Base-by-base conservation (phyloP, 2,113 vertebrate genomes). In the Pluvianellus socialis region DNA sequence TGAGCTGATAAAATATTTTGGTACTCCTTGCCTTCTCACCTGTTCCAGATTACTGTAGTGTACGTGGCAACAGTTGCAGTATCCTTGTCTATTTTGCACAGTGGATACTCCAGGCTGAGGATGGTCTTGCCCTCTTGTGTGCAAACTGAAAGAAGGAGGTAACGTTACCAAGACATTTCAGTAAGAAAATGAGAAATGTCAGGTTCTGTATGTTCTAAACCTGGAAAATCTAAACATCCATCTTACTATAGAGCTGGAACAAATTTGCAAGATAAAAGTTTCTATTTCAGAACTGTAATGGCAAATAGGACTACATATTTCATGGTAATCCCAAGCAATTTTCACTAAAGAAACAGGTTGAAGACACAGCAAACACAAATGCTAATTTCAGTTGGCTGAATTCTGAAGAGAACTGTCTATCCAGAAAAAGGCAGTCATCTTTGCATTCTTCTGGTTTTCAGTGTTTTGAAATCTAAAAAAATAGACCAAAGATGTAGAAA, bases 31-130 rank as follows among this genome's bases (percentile, higher is more conserved):
- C 30, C 35, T 92, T 95, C 95, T 80, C 96, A 99, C 99, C 99
- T 99, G 98, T 53, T 99, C 98, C 96, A 99, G 97, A 88, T 98
- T 99, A 88, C 53, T 97, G 95, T 99, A 99, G 67, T 98, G 97
- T 66, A 99, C 98, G 4, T 98, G 98, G 96, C 99, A 99, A 91
- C 98, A 99, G 67, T 97, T 99, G 98, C 99, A 99, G 95, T 99
- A 99, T 22, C 99, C 99, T 95, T 98, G 98, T 79, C 98, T 98
- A 63, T 91, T 98, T 44, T 98, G 97, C 66, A 93, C 94, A 33
- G 73, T 61, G 81, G 97, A 98, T 27, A 97, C 94, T 62, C 96
- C 98, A 33, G 97, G 97, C 40, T 12, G 58, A 90, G 96, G 80
- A 88, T 97, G 91, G 70, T 98, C 94, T 42, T 88, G 95, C 38